Evolutionary conservation across 2,888 invertebrate genomes (phyloP), one percentile per base, ranked within the genome.

Genomic region (Dromius quadrimaculatus): DNA sequence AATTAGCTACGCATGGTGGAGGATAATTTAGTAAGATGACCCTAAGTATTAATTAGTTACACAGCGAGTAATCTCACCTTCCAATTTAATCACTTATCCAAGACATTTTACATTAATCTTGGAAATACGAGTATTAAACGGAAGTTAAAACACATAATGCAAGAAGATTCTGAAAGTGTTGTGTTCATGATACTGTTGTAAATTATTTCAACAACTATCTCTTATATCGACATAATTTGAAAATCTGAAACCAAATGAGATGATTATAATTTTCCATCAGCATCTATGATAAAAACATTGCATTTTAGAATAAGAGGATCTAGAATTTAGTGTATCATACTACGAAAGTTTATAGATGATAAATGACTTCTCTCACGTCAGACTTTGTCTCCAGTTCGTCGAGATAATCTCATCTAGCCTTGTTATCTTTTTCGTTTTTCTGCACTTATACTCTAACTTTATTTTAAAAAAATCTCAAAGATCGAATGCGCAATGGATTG

Each of bases 341-440:
- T 9, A 43, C 28, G 17, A n/a, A n/a, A n/a, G n/a, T 28, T 43
- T 2, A 23, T 28, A 8, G 63, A 63, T 63, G 63, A 63, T 63
- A 63, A 43, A 63, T 63, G 63, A 63, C 45, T 43, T 41, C 45
- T 43, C 45, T 63, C 63, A 41, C 45, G 43, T 63, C 45, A 45
- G 22, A 43, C 41, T 63, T 43, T 32, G 28, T 4, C 63, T 28
- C 23, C 17, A 45, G 23, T 45, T 15, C 13, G 6, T n/a, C 8
- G 23, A 63, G 63, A 45, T 63, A 63, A 63, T 45, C 32, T 8
- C 57, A 32, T 57, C 15, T 57, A 34, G 34, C 19, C 11, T 15
- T 45, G 45, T 63, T 63, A 63, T 43, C 41, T 63, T 63, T 28
- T 63, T 63, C 63, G n/a, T n/a, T n/a, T n/a, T n/a, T n/a, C n/a